Conservation (phyloP, 2,797 vertebrate genomes). For the Ciconia nigra region DNA sequence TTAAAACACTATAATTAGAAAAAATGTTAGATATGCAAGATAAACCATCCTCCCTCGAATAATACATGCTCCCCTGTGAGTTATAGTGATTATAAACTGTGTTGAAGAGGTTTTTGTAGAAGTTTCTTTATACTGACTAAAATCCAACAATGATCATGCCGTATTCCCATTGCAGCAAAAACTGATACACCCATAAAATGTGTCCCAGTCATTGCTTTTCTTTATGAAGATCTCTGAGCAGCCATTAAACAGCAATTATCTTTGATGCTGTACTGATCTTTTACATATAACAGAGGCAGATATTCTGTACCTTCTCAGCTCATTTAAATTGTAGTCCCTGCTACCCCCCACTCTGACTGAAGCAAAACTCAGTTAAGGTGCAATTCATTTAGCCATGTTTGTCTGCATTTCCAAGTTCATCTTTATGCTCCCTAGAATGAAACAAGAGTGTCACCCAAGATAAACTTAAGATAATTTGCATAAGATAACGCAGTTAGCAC, state of each 20-base stretch:
- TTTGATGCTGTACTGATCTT: not conserved
- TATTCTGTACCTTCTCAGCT: not conserved
- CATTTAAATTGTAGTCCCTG: not conserved
- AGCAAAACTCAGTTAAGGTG: not conserved
- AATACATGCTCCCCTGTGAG: not conserved
- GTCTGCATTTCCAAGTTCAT: not conserved
- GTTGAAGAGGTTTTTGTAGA: not conserved
- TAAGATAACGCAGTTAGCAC: conserved; percentile 15
- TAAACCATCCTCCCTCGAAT: not conserved
- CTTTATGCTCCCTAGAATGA: not conserved
- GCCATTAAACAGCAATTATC: not conserved
- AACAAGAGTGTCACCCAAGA: not conserved
- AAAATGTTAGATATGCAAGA: conserved; percentile 12
- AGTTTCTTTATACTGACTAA: not conserved
- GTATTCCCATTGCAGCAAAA: not conserved
- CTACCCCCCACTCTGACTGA: not conserved
- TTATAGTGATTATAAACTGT: not conserved
- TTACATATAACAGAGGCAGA: not conserved
- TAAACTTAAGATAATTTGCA: not conserved
- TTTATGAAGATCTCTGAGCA: not conserved
- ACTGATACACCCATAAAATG: not conserved
- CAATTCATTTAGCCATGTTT: not conserved
- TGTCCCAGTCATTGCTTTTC: not conserved
- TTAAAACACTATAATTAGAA: conserved; percentile 10
- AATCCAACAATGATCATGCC: not conserved